A percentile compares a stretch with the other conserved stretches of the same genome.
These are phyloP conservation scores for Rhinoptilus africanus DNA, from an alignment of 2,113 vertebrate genomes.

Conservation along the genomic window DNA sequence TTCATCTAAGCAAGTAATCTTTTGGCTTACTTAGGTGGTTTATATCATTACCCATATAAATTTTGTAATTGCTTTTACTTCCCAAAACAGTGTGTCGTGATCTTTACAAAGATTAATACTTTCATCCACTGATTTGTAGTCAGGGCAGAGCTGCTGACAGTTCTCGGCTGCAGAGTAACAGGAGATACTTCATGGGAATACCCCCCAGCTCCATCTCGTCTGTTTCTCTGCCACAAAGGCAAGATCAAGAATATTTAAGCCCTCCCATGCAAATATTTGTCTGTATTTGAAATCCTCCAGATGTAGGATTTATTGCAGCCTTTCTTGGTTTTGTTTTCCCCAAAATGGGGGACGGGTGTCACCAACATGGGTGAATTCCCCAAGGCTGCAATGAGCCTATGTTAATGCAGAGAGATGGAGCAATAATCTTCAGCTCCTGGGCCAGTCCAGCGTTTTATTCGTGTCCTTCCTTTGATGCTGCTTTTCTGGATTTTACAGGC, in stretches of 20 bases:
- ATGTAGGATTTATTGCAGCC: background rate
- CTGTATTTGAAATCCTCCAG: background rate
- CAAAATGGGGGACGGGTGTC: background rate
- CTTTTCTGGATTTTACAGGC: background rate
- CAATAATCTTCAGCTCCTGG: background rate
- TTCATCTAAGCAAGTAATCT: background rate
- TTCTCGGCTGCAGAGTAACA: background rate
- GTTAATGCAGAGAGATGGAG: background rate
- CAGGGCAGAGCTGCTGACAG: background rate
- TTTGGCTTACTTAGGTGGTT: background rate
- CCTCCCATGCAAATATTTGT: background rate
- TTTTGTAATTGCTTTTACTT: background rate
- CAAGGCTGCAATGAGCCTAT: accelerated
- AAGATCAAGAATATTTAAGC: background rate
- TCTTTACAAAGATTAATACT: background rate
- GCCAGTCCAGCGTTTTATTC: background rate
- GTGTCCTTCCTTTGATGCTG: background rate
- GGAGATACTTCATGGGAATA: background rate
- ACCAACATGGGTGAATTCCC: background rate
- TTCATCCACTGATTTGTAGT: background rate
- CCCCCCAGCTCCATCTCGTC: background rate
- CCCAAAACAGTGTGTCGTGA: background rate
- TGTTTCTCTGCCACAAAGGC: background rate
- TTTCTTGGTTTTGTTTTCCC: background rate
- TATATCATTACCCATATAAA: background rate